Conservation (phyloP, 2,113 vertebrate genomes). For the Leucoraja erinaceus region DNA sequence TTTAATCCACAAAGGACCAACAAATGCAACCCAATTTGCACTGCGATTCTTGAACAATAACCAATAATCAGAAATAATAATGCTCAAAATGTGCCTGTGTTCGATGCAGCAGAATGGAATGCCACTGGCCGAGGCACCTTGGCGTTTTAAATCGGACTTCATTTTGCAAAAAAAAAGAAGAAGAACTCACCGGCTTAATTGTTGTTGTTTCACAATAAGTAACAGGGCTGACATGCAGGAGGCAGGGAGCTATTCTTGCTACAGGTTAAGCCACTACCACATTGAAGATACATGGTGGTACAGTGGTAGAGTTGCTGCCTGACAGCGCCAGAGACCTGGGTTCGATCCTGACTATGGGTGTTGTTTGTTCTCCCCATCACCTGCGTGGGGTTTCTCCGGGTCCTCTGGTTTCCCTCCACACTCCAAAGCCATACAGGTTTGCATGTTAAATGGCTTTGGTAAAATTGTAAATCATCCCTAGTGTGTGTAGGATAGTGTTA, state of each 20-base stretch:
- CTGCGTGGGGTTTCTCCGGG: too few species aligned
- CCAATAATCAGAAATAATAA: not conserved
- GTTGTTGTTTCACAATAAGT: not conserved
- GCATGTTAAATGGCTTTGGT: too few species aligned
- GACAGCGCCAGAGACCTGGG: too few species aligned
- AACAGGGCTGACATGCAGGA: not conserved
- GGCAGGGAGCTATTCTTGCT: not conserved
- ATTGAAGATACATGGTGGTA: not conserved
- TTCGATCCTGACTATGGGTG: too few species aligned
- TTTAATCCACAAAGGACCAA: not conserved
- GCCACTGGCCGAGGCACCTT: not conserved
- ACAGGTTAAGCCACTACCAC: not conserved
- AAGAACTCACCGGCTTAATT: not conserved
- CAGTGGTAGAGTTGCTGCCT: too few species aligned
- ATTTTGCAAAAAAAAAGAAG: not conserved
- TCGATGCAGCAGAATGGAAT: not conserved
- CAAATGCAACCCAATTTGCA: not conserved
- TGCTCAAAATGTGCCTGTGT: not conserved
- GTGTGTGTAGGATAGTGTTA: too few species aligned
- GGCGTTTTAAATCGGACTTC: not conserved
- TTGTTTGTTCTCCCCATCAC: too few species aligned
- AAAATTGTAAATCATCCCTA: too few species aligned
- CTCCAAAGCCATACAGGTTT: too few species aligned
- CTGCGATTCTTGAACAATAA: not conserved
- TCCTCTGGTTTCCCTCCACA: too few species aligned